phyloP scores from a whole-genome alignment of 2,797 vertebrate species.

The Neoniphon sammara region DNA sequence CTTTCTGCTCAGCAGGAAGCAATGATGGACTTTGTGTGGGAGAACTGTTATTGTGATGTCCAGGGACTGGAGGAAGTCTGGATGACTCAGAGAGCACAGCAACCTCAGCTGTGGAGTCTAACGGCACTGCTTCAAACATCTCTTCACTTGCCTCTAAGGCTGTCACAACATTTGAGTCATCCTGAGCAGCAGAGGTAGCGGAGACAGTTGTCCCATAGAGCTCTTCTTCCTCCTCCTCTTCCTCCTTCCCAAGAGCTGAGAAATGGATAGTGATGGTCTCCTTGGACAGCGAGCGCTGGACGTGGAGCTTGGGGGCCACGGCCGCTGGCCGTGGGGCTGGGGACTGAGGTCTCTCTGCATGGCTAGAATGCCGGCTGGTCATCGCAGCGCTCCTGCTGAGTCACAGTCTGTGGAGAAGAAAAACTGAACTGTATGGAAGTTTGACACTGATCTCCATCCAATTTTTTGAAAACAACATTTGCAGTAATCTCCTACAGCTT shows the following conservation, averaged over 20 bases:
- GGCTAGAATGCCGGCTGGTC: slow-evolving; percentile 91
- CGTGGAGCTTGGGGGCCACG: slow-evolving; percentile 88
- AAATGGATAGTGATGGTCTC: slow-evolving; percentile 96
- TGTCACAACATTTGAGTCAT: slow-evolving; percentile 88
- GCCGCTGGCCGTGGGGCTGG: slow-evolving; percentile 85
- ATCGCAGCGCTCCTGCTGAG: slow-evolving; percentile 84
- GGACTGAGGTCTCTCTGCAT: slow-evolving; percentile 88
- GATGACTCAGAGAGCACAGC: slow-evolving; percentile 64
- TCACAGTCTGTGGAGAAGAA: slow-evolving; percentile 79
- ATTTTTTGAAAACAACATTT: background rate
- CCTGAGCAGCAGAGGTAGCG: slow-evolving; percentile 75
- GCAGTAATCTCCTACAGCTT: background rate
- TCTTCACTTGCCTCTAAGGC: slow-evolving; percentile 94
- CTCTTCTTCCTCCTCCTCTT: slow-evolving; percentile 93
- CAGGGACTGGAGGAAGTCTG: slow-evolving; percentile 58
- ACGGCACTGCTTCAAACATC: slow-evolving; percentile 83
- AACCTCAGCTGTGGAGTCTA: slow-evolving; percentile 65
- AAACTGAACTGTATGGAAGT: background rate
- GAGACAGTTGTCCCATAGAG: slow-evolving; percentile 72
- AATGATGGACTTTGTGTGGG: slow-evolving; percentile 66
- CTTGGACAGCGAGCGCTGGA: slow-evolving; percentile 89
- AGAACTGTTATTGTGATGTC: slow-evolving; percentile 70
- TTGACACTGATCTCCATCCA: background rate
- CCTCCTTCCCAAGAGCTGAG: slow-evolving; percentile 92
- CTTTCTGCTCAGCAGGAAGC: slow-evolving; percentile 54